Percentiles rank a stretch among this genome's conserved stretches.
Evolutionary conservation across 2,888 invertebrate species (phyloP).

Genomic region (Germaria angustata): DNA sequence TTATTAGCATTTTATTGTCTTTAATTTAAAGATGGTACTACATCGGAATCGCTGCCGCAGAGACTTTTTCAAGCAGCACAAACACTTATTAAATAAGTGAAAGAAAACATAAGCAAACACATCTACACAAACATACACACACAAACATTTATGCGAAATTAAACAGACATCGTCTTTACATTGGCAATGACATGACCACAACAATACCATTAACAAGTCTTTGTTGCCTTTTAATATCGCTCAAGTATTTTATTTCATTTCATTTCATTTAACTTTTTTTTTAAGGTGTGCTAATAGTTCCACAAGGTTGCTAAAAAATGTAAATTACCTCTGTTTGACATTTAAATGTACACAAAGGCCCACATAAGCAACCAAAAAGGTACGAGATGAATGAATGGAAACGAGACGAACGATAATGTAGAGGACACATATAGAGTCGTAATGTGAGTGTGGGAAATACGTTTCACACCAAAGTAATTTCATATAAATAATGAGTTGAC

Average conservation of each 20-base stretch:
- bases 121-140: background rate
- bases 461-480: slow-evolving; percentile 29
- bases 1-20: slow-evolving; percentile 61
- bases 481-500: slow-evolving; percentile 39
- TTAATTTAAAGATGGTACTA: slow-evolving; percentile 36
- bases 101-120: background rate
- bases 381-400: slow-evolving; percentile 16
- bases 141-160: background rate
- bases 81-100: slow-evolving; percentile 6
- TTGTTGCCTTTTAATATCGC: slow-evolving; percentile 21
- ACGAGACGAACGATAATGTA: background rate
- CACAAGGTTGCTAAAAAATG: slow-evolving; percentile 65
- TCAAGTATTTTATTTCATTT: slow-evolving; percentile 28
- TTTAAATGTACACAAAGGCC: slow-evolving; percentile 57
- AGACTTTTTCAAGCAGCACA: slow-evolving; percentile 18
- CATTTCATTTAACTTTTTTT: slow-evolving; percentile 18
- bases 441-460: background rate
- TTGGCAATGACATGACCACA: slow-evolving; percentile 59
- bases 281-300: slow-evolving; percentile 66
- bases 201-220: slow-evolving; percentile 59
- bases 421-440: background rate
- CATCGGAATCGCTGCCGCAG: background rate
- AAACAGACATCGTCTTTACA: slow-evolving; percentile 38
- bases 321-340: slow-evolving; percentile 64
- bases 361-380: slow-evolving; percentile 29